phyloP scores from a whole-genome alignment of 2,113 vertebrate genomes.

The Limnothrissa miodon region DNA sequence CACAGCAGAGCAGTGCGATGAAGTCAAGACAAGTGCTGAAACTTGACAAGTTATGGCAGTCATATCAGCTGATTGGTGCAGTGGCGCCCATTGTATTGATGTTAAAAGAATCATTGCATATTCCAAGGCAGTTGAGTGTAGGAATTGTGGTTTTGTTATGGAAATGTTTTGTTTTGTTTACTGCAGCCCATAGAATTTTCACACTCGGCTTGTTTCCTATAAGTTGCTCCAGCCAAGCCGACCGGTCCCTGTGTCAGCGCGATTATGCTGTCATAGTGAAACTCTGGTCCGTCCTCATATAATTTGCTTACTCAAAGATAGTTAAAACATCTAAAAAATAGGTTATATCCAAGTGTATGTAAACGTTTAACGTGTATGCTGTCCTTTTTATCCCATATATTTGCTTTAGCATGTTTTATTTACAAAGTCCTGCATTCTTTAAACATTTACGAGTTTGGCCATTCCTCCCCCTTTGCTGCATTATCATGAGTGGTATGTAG shows the following conservation, averaged over 20 bases:
- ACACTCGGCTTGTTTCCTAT: constrained; percentile 96
- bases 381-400: neutral
- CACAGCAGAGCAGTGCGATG: neutral
- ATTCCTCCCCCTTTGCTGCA: neutral
- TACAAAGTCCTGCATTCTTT: constrained; percentile 6
- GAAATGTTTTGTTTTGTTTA: constrained; percentile 93
- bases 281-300: neutral
- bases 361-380: neutral
- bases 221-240: constrained; percentile 11
- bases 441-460: constrained; percentile 13
- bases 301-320: neutral
- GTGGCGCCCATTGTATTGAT: constrained; percentile 77
- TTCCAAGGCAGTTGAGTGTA: constrained; percentile 85
- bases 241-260: constrained; percentile 36
- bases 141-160: constrained; percentile 91
- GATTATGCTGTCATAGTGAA: neutral
- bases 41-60: neutral
- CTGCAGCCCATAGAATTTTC: constrained; percentile 92
- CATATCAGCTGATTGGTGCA: constrained; percentile 2
- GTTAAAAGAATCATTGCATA: constrained; percentile 82
- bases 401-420: neutral
- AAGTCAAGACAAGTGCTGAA: neutral
- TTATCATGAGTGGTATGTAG: neutral
- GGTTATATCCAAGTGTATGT: neutral
- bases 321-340: neutral